Conservation (phyloP, 2,888 invertebrate species). For the Lasiommata megera region DNA sequence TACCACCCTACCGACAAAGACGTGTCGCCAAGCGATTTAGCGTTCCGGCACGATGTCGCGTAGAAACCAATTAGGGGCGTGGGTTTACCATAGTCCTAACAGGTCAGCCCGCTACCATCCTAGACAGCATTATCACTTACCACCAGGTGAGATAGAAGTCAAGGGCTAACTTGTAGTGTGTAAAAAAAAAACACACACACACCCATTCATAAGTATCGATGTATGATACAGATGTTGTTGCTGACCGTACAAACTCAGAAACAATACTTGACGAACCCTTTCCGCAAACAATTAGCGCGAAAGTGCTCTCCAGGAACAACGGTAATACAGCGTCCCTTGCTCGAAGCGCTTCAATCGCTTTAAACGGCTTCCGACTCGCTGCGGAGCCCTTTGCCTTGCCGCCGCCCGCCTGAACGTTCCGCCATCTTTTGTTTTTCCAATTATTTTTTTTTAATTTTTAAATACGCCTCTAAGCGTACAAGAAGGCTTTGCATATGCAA, state of each 20-base stretch:
- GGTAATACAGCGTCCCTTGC: slow-evolving; percentile 59
- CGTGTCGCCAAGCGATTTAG: no score
- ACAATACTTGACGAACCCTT: slow-evolving; percentile 71
- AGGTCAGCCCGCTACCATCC: no score
- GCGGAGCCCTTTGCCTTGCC: slow-evolving; percentile 62
- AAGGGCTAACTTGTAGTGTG: no score
- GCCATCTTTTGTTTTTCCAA: slow-evolving; percentile 63
- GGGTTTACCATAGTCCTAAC: no score
- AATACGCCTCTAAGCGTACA: not conserved
- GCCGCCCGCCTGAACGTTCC: slow-evolving; percentile 54
- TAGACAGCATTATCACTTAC: no score
- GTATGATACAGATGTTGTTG: not conserved
- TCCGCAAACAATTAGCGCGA: slow-evolving; percentile 69
- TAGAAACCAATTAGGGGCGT: no score
- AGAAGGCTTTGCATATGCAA: not conserved
- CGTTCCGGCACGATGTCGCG: no score
- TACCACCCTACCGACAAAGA: no score
- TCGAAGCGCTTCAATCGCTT: slow-evolving; percentile 42
- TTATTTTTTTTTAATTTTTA: slow-evolving; percentile 33
- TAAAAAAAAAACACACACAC: no score
- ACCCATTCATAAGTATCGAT: not conserved
- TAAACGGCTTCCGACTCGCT: slow-evolving; percentile 68
- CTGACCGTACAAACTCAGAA: slow-evolving; percentile 51
- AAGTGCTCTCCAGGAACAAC: slow-evolving; percentile 14
- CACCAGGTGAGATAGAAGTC: no score